Evolutionary conservation across 2,113 vertebrate species (phyloP), one percentile per base, ranked within the genome.

Genomic region (Lophura nycthemera): DNA sequence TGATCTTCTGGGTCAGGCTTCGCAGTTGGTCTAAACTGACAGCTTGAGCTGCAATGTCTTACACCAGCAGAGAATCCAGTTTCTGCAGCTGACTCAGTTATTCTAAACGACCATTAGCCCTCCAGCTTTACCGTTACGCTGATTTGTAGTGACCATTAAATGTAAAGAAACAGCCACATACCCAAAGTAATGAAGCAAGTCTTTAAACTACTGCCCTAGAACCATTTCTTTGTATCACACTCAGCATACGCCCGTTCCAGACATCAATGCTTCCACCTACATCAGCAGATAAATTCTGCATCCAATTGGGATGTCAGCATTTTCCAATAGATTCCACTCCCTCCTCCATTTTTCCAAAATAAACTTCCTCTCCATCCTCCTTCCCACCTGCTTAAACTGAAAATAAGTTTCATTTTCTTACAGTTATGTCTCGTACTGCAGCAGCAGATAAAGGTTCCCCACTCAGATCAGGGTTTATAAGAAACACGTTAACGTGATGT

Each of bases 101-200:
- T 78, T 87, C 72, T 79, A 76, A 65, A 72, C 69, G 65, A 83
- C 73, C 45, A 86, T 96, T 94, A 95, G 75, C 88, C 86, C 88
- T 88, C 78, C 71, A 95, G 92, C 92, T 90, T 93, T 60, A 70
- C n/a, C 36, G 24, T 90, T 90, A 92, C 54, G 78, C 78, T 94
- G 88, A 95, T 93, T 96, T 92, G 65, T 56, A 72, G 69, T 65
- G 91, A 95, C 83, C 81, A 88, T 90, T 90, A 84, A 36, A 91
- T 83, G 75, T 88, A 88, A 92, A 94, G 87, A 64, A 86, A 86
- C 45, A 84, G 63, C 67, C 86, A 61, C 75, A 56, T 11, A 76
- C 47, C 67, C 56, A 32, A 64, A 93, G 54, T 85, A 89, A 87
- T 70, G 60, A 93, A 89, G 38, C 42, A 77, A 73, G 71, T 64